Evolutionary conservation across 2,888 invertebrate genomes (phyloP).

Genomic region (Bellardia bayeri): DNA sequence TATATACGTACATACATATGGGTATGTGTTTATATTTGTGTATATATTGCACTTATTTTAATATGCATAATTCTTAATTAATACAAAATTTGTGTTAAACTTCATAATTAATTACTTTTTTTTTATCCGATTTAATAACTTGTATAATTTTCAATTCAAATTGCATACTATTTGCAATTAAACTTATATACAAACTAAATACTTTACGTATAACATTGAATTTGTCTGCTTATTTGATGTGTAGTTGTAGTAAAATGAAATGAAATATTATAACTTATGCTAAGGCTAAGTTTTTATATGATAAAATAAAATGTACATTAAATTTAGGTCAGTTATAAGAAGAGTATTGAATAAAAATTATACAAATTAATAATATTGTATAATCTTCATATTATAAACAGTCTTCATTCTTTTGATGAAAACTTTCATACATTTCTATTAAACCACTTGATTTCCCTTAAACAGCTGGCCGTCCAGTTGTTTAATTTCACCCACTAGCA

Average conservation of each 20-base stretch:
- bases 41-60: not conserved
- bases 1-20: not conserved
- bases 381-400: too few species aligned
- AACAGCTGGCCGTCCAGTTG: too few species aligned
- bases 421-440: too few species aligned
- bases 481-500: too few species aligned
- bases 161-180: conserved; percentile 28
- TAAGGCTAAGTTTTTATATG: conserved; percentile 23
- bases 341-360: not conserved
- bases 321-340: not conserved
- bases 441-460: too few species aligned
- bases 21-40: not conserved
- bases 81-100: not conserved
- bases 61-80: conserved; percentile 19
- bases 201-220: conserved; percentile 17
- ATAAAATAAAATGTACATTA: conserved; percentile 27
- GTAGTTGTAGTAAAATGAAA: conserved; percentile 5
- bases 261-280: conserved; percentile 2
- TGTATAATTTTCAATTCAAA: conserved; percentile 50
- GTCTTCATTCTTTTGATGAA: too few species aligned
- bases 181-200: not conserved
- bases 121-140: conserved; percentile 38
- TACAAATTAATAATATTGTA: too few species aligned
- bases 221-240: conserved; percentile 13
- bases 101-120: conserved; percentile 40